Evolutionary conservation across 2,113 vertebrate genomes (phyloP), one percentile per base, ranked within the genome.

Genomic region (Delphinus delphis): DNA sequence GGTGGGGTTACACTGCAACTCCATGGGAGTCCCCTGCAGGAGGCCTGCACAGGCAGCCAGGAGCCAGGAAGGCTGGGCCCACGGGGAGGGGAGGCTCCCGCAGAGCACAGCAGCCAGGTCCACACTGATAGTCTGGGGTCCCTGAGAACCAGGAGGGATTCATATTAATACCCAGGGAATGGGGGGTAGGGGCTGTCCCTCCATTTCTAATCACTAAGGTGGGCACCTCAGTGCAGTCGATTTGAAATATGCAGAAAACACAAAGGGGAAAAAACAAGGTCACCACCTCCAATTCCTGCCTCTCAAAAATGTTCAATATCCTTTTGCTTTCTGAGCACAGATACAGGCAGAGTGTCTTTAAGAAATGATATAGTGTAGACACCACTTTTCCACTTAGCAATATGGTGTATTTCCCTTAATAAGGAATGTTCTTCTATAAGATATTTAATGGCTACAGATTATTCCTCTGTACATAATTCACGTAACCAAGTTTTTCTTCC

Each of bases 21-120:
- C 4, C 25, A 5, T 1, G 1, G 20, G 62, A 62, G 33, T 0
- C 3, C 21, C 28, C 4, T 18, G 38, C 0, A 1, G 36, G 50
- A 50, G 79, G 15, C 31, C 58, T 38, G n/a, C 18, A 88, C 58
- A 20, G 25, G 41, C 12, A 17, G 28, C 25, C 63, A 44, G 73
- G 63, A 65, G 15, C 41, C 73, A 26, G 33, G 50, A 67, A 71
- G 47, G 58, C 47, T 14, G 80, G 21, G 58, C 73, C 28, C 7
- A 33, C 14, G 31, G 63, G 0, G n/a, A 33, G 13, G 28, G n/a
- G 10, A n/a, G 11, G 44, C 18, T 79, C 82, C 53, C 60, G 7
- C 44, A 23, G 47, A 41, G 38, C 26, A 41, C 17, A 36, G 31
- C 33, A 6, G 58, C 73, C 28, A 55, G 73, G 26, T 21, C 14